Conservation (phyloP, 2,113 vertebrate genomes). For the Bujurquina vittata region DNA sequence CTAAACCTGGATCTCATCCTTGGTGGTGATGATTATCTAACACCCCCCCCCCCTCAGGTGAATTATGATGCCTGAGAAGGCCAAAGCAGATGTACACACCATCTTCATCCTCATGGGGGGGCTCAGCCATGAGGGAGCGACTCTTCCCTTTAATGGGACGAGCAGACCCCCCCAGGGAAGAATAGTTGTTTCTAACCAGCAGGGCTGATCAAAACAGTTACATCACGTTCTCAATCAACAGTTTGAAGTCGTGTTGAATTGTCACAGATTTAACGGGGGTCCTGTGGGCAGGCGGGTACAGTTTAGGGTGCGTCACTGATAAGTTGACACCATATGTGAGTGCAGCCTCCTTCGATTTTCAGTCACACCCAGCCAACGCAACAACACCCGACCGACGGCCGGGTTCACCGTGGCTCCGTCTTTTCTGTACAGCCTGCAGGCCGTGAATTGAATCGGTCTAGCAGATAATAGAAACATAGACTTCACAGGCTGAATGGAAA, state of each 20-base stretch:
- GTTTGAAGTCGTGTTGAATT: not conserved
- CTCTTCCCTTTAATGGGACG: too few relatives aligned
- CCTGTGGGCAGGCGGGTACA: too few relatives aligned
- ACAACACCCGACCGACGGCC: not conserved
- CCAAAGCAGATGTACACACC: too few relatives aligned
- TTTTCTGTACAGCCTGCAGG: not conserved
- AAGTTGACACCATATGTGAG: not conserved
- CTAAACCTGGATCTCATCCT: not conserved
- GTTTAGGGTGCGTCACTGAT: not conserved
- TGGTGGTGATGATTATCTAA: not conserved
- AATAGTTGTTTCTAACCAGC: not conserved
- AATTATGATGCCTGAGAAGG: too few relatives aligned
- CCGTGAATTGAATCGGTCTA: not conserved
- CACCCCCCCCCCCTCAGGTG: too few relatives aligned
- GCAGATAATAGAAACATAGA: not conserved
- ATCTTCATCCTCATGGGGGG: not conserved
- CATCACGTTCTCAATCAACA: not conserved
- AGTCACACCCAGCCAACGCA: not conserved
- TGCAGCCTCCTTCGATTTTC: not conserved
- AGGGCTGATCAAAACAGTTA: not conserved
- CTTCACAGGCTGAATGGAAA: not conserved
- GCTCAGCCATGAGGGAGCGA: not conserved
- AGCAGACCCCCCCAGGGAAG: too few relatives aligned
- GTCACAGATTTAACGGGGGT: fast-evolving
- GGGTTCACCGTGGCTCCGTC: not conserved